Base-by-base conservation (phyloP, 2,113 vertebrate species). In the Elachura formosa region DNA sequence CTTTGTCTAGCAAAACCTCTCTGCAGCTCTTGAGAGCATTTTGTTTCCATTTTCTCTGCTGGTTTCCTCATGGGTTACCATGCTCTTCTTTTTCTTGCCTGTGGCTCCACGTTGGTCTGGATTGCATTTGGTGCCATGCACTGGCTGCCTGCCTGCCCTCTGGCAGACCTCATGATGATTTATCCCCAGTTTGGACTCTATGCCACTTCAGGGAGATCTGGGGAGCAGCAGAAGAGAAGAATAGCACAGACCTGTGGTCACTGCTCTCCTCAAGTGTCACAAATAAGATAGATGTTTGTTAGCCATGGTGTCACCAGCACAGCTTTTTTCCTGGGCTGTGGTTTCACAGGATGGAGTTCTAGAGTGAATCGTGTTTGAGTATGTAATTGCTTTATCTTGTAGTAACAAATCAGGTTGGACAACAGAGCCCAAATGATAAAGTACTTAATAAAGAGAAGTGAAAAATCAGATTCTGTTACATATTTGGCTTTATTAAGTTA, bases 401-500 rank as follows among this genome's bases (percentile, higher is more conserved):
- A 55, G 68, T 40, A 86, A 74, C 71, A 74, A 92, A 90, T 82
- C 59, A 82, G 36, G 12, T 36, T 74, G 88, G 58, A 94, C 79
- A 83, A 74, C 24, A 24, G 64, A 66, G 31, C 4, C 14, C 29
- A 85, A 83, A 80, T 83, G 71, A 80, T 93, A 46, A 85, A 93
- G 31, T 63, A 43, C 20, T 33, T 73, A 85, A 88, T 80, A 92
- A 86, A 73, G 26, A 87, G 77, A 88, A 75, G 19, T 63, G 82
- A 64, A 58, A 93, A 77, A 83, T 85, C 67, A 34, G 33, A 85
- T 93, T 96, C 55, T 43, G 31, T 38, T 83, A 61, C n/a, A 26
- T 91, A 87, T 72, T 93, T 90, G 84, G 38, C 62, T 85, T 87
- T 91, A 76, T 83, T 82, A 89, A 79, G 28, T 87, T 68, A 76